Conservation (phyloP, 1,140 invertebrate species). For the Bombus superbus region DNA sequence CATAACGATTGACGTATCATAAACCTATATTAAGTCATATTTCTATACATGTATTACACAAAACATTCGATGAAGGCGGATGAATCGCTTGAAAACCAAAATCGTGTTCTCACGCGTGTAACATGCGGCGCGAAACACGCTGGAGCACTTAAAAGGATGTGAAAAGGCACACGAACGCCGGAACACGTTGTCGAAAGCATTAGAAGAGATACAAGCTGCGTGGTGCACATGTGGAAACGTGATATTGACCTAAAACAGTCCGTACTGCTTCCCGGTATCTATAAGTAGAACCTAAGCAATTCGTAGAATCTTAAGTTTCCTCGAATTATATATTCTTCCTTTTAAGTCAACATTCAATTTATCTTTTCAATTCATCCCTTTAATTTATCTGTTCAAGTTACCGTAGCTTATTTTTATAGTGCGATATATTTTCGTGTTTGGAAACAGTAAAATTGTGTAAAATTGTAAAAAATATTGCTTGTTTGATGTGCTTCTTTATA, state of each 20-base stretch:
- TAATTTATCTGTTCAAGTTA: background rate
- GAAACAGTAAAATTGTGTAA: too few relatives aligned
- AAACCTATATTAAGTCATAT: background rate
- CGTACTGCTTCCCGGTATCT: background rate
- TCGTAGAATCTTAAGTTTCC: background rate
- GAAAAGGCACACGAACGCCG: conserved; percentile 5
- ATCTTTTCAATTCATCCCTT: background rate
- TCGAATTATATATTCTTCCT: background rate
- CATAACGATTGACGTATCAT: background rate
- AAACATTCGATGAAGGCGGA: background rate
- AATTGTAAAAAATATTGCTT: too few relatives aligned
- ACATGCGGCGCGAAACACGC: conserved; percentile 9
- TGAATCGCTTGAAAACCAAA: conserved; percentile 5
- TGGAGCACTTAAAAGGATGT: conserved; percentile 24
- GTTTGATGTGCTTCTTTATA: too few relatives aligned
- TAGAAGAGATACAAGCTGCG: background rate
- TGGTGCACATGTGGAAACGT: conserved; percentile 8
- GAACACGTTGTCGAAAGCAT: conserved; percentile 16
- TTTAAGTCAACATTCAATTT: background rate
- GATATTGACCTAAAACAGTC: conserved; percentile 19
- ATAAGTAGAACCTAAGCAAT: background rate
- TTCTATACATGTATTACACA: too few relatives aligned
- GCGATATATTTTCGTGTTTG: too few relatives aligned
- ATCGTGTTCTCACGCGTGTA: conserved; percentile 19
- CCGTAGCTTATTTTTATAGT: background rate